phyloP scores from a whole-genome alignment of 1,140 invertebrate genomes.

The Leptonema lineaticorne region DNA sequence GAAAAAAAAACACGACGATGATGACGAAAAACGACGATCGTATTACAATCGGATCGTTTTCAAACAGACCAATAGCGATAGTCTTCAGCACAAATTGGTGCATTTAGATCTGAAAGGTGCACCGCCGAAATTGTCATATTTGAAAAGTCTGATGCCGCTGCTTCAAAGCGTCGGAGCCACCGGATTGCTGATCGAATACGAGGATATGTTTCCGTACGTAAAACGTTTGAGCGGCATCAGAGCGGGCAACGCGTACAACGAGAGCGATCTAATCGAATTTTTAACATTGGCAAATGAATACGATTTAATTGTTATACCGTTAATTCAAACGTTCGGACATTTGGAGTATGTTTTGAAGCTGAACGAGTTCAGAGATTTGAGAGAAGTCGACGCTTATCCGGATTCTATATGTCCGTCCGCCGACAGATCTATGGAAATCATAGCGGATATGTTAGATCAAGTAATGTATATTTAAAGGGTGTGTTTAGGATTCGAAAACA shows the following conservation, averaged over 20 bases:
- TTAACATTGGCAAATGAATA: constrained; percentile 26
- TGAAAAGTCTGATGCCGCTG: constrained; percentile 73
- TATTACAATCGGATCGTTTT: too few relatives aligned
- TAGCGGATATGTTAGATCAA: constrained; percentile 83
- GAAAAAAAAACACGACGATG: neutral
- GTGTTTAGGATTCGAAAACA: neutral
- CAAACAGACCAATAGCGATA: constrained; percentile 18
- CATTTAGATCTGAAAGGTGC: constrained; percentile 92
- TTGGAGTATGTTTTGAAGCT: constrained; percentile 88
- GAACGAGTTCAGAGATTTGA: constrained; percentile 69
- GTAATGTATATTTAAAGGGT: constrained; percentile 50
- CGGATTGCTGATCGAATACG: constrained; percentile 90
- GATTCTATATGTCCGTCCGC: constrained; percentile 83
- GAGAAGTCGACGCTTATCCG: constrained; percentile 76
- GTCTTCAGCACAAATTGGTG: constrained; percentile 56
- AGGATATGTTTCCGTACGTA: constrained; percentile 95
- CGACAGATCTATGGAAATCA: constrained; percentile 67
- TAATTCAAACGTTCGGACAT: constrained; percentile 96
- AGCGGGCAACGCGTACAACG: constrained; percentile 77
- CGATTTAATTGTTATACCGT: constrained; percentile 81
- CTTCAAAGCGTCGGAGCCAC: constrained; percentile 79
- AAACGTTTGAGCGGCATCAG: constrained; percentile 66
- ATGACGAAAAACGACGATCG: neutral
- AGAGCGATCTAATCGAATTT: constrained; percentile 60
- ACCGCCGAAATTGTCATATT: constrained; percentile 68